Conservation (phyloP, 2,797 vertebrate species). For the Momotus momota region DNA sequence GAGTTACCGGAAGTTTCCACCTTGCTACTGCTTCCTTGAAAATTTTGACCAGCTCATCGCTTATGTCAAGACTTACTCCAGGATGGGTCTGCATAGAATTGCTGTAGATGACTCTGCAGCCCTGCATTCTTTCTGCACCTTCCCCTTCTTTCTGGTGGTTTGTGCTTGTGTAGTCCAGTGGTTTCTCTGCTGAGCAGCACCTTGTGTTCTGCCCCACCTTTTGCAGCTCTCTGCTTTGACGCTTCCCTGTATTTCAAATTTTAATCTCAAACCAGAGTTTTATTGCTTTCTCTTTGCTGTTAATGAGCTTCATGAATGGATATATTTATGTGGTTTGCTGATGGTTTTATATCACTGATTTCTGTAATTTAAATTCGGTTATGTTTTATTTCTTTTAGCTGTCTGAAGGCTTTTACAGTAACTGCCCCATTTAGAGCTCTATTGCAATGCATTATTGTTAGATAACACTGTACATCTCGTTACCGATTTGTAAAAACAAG, state of each 20-base stretch:
- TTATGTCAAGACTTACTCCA: neutral
- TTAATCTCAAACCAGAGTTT: neutral
- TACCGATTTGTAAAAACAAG: neutral
- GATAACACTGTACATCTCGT: neutral
- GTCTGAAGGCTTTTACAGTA: neutral
- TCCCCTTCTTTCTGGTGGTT: neutral
- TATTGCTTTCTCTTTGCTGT: neutral
- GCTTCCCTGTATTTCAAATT: neutral
- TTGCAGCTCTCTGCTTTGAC: neutral
- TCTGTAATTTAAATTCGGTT: slow-evolving; percentile 22
- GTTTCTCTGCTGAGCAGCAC: neutral
- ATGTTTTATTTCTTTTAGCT: neutral
- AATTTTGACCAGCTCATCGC: neutral
- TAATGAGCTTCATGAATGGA: neutral
- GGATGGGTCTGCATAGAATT: neutral
- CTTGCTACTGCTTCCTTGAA: neutral
- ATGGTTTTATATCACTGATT: neutral
- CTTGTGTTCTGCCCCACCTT: neutral
- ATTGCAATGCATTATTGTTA: neutral
- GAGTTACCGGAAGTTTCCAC: neutral
- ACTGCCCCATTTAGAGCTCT: neutral
- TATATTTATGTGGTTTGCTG: neutral
- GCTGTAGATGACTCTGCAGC: neutral
- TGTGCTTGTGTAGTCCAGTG: neutral
- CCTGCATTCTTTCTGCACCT: neutral